A percentile compares a stretch with the other conserved stretches of the same genome.
Conservation (phyloP, 2,888 invertebrate species). For the Dynastes tityus region DNA sequence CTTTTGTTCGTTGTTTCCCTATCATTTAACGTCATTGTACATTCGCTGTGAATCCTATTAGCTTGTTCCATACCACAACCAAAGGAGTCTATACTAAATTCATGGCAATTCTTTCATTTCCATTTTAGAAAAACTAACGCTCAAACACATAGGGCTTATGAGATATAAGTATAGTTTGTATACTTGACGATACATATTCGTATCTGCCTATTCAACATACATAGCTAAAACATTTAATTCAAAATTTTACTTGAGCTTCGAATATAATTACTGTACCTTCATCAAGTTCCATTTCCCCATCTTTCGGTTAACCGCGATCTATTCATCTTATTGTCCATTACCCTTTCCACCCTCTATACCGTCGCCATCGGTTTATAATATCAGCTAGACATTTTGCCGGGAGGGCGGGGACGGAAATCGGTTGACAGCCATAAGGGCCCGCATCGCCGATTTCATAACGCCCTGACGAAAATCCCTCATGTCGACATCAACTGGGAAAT, state of each 20-base stretch:
- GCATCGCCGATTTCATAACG: slow-evolving; percentile 1
- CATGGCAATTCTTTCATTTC: background rate
- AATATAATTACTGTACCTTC: background rate
- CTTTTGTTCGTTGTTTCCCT: background rate
- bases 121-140: too few species aligned
- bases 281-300: background rate
- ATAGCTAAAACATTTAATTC: too few species aligned
- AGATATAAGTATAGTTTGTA: too few species aligned
- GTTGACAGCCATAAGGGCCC: slow-evolving; percentile 15
- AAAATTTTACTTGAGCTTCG: too few species aligned
- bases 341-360: background rate
- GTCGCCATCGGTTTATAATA: slow-evolving; percentile 12
- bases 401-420: background rate
- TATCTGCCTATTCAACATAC: too few species aligned
- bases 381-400: slow-evolving; percentile 12
- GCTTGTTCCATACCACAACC: too few species aligned
- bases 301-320: background rate
- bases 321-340: slow-evolving; percentile 7
- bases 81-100: background rate
- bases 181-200: too few species aligned
- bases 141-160: too few species aligned
- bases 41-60: too few species aligned
- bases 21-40: background rate
- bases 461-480: slow-evolving; percentile 26
- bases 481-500: slow-evolving; percentile 12